Evolutionary conservation across 2,113 vertebrate species (phyloP), one percentile per base, ranked within the genome.

Genomic region (Ranitomeya imitator): DNA sequence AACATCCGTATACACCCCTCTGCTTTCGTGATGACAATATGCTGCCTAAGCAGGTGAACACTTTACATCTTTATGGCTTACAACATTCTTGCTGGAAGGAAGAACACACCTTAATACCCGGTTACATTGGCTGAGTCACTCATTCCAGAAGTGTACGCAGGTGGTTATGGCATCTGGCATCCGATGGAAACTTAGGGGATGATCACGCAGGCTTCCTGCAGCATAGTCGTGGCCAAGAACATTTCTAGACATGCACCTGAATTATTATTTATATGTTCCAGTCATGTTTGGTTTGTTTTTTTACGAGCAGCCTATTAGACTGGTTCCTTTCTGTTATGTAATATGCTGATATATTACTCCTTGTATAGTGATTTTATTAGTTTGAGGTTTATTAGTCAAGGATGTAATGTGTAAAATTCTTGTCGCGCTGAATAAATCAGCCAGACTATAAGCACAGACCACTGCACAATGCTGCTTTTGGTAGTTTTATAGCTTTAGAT

Each of bases 101-200:
- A 69, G 13, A 84, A 54, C 82, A 84, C 82, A 55, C 82, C 81
- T 83, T 83, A 51, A 52, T 83, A 19, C 55, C 8, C 12, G 71
- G 71, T 51, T 51, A 52, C 45, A 69, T 67, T 54, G 3, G 10
- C 10, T 84, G 82, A 84, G 52, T 84, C 82, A 84, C 15, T 65
- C 11, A 83, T 84, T 71, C 51, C 51, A 10, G 45, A 63, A 71
- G 26, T 71, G 19, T 65, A 54, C 19, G 21, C 45, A 55, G 45
- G 45, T 16, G 55, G 63, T 54, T 54, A 7, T 65, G 15, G 2
- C 10, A n/a, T 8, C 55, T 69, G 52, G 65, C 21, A 54, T 71
- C 6, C 26, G n/a, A 71, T 14, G 52, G 37, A 84, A n/a, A 26
- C 15, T 4, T 52, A 23, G 21, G 11, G 2, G 13, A 37, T 61